These are phyloP conservation scores for Frieseomelitta varia DNA, from an alignment of 1,140 invertebrate species.

Conservation along the genomic window DNA sequence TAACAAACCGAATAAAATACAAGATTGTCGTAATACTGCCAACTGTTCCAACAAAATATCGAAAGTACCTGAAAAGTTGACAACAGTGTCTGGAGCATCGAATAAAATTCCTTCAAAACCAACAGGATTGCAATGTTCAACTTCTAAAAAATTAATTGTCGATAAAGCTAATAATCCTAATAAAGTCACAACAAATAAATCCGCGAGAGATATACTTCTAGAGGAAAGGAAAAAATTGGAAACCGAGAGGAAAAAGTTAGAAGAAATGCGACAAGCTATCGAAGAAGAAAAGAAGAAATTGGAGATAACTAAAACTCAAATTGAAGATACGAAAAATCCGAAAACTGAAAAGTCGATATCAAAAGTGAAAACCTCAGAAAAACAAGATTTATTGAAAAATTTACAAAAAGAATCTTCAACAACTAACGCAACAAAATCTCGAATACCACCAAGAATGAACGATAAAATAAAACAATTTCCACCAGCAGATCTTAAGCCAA, in stretches of 20 bases:
- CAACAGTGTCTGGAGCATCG: slow-evolving; percentile 7
- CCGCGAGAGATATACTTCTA: slow-evolving; percentile 69
- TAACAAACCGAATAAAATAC: slow-evolving; percentile 60
- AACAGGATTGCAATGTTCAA: background rate
- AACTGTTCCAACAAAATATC: slow-evolving; percentile 19
- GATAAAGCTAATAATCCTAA: slow-evolving; percentile 57
- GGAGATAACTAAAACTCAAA: slow-evolving; percentile 59
- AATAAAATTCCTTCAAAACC: slow-evolving; percentile 36
- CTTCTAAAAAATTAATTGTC: slow-evolving; percentile 36
- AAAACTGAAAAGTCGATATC: slow-evolving; percentile 39
- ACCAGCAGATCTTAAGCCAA: slow-evolving; percentile 78
- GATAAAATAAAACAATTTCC: slow-evolving; percentile 81
- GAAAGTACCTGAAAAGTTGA: slow-evolving; percentile 35
- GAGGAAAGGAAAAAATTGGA: slow-evolving; percentile 77
- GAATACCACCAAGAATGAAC: background rate
- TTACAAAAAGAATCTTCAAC: slow-evolving; percentile 79
- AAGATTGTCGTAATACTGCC: background rate
- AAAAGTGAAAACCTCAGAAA: slow-evolving; percentile 52
- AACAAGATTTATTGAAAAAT: slow-evolving; percentile 65
- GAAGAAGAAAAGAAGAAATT: slow-evolving; percentile 81
- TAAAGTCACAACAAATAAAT: slow-evolving; percentile 62
- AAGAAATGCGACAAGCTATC: slow-evolving; percentile 80
- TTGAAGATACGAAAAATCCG: slow-evolving; percentile 46
- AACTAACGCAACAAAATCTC: slow-evolving; percentile 71
- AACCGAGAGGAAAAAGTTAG: slow-evolving; percentile 79